Evolutionary conservation across 1,140 invertebrate genomes (phyloP), one percentile per base, ranked within the genome.

Genomic region (Pogonomyrmex barbatus): DNA sequence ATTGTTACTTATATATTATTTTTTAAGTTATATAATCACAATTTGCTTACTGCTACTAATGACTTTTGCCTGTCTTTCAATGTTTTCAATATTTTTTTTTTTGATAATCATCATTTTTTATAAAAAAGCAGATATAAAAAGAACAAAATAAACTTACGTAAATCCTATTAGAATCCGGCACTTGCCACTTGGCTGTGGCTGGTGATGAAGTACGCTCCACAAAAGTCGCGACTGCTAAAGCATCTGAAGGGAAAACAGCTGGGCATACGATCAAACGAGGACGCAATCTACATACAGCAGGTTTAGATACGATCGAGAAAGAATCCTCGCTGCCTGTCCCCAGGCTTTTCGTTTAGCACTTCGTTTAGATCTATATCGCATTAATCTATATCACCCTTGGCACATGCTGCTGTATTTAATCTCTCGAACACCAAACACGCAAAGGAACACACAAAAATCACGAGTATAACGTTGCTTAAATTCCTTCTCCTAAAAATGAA

Each of bases 131-230:
- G 45, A 14, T 0, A 33, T 30, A 58, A 17, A 5, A 30, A 39
- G 39, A 33, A 56, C 58, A 81, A 73, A 50, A 63, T 60, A 62
- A 83, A 83, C 42, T 4, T 62, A 62, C 79, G 8, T 65, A 24
- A 77, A 71, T 91, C 70, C 70, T 47, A 81, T 86, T 92, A 95
- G 95, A 95, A 95, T 92, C 94, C 95, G 54, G 94, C 93, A 88
- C 91, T 95, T 87, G 92, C 93, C 88, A 92, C 90, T 78, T 94
- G 94, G 94, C 91, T 95, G 60, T 92, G 92, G 91, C 87, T 93
- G 58, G 93, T 94, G 87, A 95, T 95, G 94, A 75, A 93, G 63
- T 91, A 93, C 77, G 52, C 91, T 68, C 90, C 94, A 78, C 94
- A 94, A 91, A 92, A 91, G 42, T 88, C 91, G 70, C 92, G 94